phyloP scores from a whole-genome alignment of 1,140 invertebrate species.

The Ceratoteleas bidentatus region DNA sequence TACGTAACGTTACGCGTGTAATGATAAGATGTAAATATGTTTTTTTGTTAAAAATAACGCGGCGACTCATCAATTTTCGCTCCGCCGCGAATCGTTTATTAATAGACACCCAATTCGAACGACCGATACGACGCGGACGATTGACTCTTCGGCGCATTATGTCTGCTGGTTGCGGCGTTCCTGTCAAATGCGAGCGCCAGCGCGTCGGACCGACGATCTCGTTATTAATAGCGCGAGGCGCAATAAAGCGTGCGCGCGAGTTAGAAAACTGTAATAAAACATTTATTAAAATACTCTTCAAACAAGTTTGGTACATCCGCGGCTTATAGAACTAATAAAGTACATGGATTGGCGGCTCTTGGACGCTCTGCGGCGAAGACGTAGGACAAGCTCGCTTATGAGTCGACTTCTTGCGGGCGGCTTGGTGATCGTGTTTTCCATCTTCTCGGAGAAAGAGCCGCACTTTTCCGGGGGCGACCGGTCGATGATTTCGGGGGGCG shows the following conservation, averaged over 20 bases:
- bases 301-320: slow-evolving; percentile 50
- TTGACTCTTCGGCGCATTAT: neutral
- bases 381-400: slow-evolving; percentile 29
- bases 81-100: no score
- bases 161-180: neutral
- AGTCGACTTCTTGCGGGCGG: slow-evolving; percentile 60
- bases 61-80: neutral
- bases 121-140: neutral
- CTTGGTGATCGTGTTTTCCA: slow-evolving; percentile 72
- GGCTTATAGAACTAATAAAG: slow-evolving; percentile 63
- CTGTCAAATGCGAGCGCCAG: slow-evolving; percentile 9
- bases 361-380: slow-evolving; percentile 22
- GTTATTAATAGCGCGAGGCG: slow-evolving; percentile 16
- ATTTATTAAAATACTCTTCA: slow-evolving; percentile 65
- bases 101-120: no score
- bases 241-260: no score
- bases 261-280: slow-evolving; percentile 66
- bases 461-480: no score
- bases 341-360: slow-evolving; percentile 23
- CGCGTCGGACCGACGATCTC: slow-evolving; percentile 1
- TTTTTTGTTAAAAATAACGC: slow-evolving; percentile 2
- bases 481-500: no score
- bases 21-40: slow-evolving; percentile 37
- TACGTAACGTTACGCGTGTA: slow-evolving; percentile 16
- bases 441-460: no score